Conservation (phyloP, 2,888 invertebrate genomes). For the Trichogramma dendrolimi region DNA sequence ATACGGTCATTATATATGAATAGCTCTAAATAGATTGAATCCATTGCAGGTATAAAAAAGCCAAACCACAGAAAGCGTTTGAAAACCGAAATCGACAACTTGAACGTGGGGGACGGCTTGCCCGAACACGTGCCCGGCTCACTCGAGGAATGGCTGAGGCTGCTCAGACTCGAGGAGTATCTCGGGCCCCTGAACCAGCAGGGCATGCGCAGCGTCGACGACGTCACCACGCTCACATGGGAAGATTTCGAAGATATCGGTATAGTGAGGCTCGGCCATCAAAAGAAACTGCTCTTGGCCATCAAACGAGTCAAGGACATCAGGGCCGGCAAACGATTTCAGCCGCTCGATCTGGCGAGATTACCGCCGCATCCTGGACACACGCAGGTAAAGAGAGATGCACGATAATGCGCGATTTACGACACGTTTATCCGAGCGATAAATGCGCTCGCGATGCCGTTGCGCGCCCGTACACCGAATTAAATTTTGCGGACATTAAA, state of each 20-base stretch:
- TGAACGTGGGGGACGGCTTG: conserved; percentile 90
- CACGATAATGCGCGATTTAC: too few relatives aligned
- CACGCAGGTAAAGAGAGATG: conserved; percentile 45
- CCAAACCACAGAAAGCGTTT: conserved; percentile 94
- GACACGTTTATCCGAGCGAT: too few relatives aligned
- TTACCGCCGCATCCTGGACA: conserved; percentile 55
- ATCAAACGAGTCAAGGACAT: conserved; percentile 95
- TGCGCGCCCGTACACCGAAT: too few relatives aligned
- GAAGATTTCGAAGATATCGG: conserved; percentile 98
- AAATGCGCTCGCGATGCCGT: too few relatives aligned
- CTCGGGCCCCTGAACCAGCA: conserved; percentile 84
- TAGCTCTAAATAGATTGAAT: too few relatives aligned
- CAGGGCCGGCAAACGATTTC: conserved; percentile 72
- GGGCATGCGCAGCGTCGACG: conserved; percentile 89
- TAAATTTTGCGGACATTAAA: too few relatives aligned
- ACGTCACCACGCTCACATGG: conserved; percentile 94
- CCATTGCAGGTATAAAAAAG: conserved; percentile 71
- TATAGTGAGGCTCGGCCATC: conserved; percentile 89
- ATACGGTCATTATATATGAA: too few relatives aligned
- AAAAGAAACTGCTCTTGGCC: conserved; percentile 95
- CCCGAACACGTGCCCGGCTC: conserved; percentile 93
- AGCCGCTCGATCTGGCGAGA: conserved; percentile 54
- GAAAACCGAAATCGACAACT: conserved; percentile 91
- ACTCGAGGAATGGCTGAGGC: conserved; percentile 89
- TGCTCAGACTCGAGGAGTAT: conserved; percentile 89